Evolutionary conservation across 2,888 invertebrate species (phyloP).

Genomic region (Meganola albula): DNA sequence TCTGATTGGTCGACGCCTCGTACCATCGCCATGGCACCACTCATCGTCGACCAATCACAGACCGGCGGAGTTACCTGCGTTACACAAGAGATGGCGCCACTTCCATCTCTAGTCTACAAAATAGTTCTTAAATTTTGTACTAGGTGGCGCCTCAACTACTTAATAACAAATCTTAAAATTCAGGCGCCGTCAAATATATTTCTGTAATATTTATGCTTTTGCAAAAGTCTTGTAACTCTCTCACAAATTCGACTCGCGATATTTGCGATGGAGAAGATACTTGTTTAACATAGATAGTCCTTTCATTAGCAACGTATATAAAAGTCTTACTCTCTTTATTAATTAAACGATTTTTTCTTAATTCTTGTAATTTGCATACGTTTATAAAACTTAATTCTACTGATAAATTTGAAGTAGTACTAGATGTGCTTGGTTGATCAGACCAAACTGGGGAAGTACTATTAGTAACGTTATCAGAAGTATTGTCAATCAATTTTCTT

Average conservation of each 20-base stretch:
- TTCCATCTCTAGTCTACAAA: no score
- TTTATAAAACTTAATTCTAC: not conserved
- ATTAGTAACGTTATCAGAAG: not conserved
- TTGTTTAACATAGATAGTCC: not conserved
- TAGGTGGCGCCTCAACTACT: no score
- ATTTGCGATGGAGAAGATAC: not conserved
- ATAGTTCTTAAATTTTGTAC: no score
- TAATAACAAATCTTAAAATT: no score
- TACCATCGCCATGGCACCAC: no score
- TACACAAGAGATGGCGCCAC: no score
- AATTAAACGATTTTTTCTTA: not conserved
- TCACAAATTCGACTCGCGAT: not conserved
- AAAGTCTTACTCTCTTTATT: not conserved
- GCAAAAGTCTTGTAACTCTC: not conserved
- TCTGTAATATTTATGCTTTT: not conserved
- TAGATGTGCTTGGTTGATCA: not conserved
- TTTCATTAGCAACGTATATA: not conserved
- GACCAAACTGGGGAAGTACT: not conserved
- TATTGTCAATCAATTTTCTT: not conserved
- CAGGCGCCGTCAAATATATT: conserved; percentile 9
- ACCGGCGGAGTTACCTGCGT: no score
- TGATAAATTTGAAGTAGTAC: not conserved
- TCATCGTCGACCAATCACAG: no score
- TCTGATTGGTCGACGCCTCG: no score
- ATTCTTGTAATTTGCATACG: not conserved